Evolutionary conservation across 2,888 invertebrate species (phyloP).

Genomic region (Hesperia comma): DNA sequence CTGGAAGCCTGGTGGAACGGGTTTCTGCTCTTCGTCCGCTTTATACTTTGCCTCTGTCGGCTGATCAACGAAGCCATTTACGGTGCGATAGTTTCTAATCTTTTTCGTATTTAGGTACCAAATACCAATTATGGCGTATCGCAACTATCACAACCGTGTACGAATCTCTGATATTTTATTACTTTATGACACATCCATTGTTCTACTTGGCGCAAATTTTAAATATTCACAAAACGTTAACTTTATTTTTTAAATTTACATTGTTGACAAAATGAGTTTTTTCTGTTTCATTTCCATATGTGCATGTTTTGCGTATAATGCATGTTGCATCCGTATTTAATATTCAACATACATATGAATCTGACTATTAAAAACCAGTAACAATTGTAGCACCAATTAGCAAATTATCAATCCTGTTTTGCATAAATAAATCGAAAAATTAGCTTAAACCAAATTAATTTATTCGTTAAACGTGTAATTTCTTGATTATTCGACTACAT

Average conservation of each 20-base stretch:
- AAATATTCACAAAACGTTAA: too few relatives aligned
- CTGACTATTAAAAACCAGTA: not conserved
- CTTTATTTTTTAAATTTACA: too few relatives aligned
- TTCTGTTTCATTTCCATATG: not conserved
- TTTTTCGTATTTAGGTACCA: not conserved
- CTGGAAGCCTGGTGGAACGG: conserved; percentile 83
- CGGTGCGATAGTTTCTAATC: conserved; percentile 51
- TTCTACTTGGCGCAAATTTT: too few relatives aligned
- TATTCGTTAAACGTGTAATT: too few relatives aligned
- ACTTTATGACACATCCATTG: too few relatives aligned
- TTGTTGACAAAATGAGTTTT: not conserved
- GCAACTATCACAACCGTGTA: too few relatives aligned
- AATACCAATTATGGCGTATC: too few relatives aligned
- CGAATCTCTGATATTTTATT: too few relatives aligned
- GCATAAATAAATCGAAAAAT: too few relatives aligned
- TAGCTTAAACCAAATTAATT: too few relatives aligned
- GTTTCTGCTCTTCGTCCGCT: conserved; percentile 73
- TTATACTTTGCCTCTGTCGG: conserved; percentile 71
- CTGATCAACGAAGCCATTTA: conserved; percentile 61
- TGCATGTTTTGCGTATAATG: not conserved
- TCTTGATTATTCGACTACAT: not conserved
- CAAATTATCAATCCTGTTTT: too few relatives aligned
- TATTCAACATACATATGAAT: conserved; percentile 1
- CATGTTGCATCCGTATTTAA: not conserved
- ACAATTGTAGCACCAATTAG: not conserved